Conservation (phyloP, 2,113 vertebrate genomes). For the Sceloporus undulatus region DNA sequence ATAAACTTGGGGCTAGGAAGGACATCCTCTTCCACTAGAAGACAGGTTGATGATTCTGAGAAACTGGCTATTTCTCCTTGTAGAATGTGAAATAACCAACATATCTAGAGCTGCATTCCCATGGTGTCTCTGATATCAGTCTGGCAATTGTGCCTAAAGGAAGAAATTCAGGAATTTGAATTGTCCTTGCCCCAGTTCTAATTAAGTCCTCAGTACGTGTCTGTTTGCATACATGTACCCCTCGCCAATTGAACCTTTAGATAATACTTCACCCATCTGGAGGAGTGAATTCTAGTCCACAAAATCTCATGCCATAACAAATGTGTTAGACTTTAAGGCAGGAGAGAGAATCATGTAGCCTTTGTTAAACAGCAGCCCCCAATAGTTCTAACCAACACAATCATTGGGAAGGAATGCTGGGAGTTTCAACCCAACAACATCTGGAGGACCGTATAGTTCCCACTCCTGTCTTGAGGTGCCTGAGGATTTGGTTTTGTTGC, state of each 20-base stretch:
- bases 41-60: not conserved
- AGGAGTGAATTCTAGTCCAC: not conserved
- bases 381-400: not conserved
- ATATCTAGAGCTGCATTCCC: not conserved
- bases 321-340: not conserved
- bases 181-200: constrained; percentile 3
- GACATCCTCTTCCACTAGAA: not conserved
- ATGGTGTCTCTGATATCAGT: not conserved
- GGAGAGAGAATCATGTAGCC: not conserved
- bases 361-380: not conserved
- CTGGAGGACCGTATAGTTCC: not conserved
- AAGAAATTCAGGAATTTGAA: constrained; percentile 20
- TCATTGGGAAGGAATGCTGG: not conserved
- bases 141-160: not conserved
- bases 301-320: not conserved
- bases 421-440: not conserved
- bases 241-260: not conserved
- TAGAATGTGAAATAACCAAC: not conserved
- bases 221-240: not conserved
- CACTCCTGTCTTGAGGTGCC: not conserved
- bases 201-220: not conserved
- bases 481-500: not conserved
- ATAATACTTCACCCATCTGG: not conserved
- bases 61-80: not conserved
- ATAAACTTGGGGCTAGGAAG: not conserved